Conservation (phyloP, 1,140 invertebrate species). For the Anagrus nilaparvatae region DNA sequence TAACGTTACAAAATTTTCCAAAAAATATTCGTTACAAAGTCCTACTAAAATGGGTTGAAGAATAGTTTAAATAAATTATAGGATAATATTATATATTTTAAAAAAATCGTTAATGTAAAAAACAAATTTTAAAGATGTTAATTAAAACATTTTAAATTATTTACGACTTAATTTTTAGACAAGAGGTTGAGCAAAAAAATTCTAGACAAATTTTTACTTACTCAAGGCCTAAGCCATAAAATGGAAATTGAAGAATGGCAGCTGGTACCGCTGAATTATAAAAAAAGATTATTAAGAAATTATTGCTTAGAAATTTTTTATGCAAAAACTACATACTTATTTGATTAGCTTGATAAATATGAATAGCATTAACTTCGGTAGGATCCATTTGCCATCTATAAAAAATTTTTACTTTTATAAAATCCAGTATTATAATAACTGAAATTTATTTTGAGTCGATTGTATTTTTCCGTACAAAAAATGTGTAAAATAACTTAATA, state of each 20-base stretch:
- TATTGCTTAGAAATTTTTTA: constrained; percentile 6
- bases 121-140: too few relatives aligned
- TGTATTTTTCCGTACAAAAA: too few relatives aligned
- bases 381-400: constrained; percentile 58
- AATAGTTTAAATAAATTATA: too few relatives aligned
- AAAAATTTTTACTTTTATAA: too few relatives aligned
- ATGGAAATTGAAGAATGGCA: constrained; percentile 64
- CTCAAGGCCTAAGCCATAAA: constrained; percentile 43
- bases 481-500: too few relatives aligned
- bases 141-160: too few relatives aligned
- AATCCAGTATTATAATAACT: too few relatives aligned
- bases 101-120: too few relatives aligned
- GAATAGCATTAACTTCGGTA: constrained; percentile 64
- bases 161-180: background rate
- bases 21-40: too few relatives aligned
- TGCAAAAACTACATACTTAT: constrained; percentile 52
- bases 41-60: too few relatives aligned
- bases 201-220: constrained; percentile 24
- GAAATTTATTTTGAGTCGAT: too few relatives aligned
- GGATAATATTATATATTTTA: too few relatives aligned
- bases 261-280: constrained; percentile 59
- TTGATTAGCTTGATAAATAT: constrained; percentile 60
- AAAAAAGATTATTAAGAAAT: constrained; percentile 16
- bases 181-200: background rate
- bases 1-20: background rate